Conservation (phyloP, 92 coral and sea anemone genomes). For the Zoanthus solanderi region DNA sequence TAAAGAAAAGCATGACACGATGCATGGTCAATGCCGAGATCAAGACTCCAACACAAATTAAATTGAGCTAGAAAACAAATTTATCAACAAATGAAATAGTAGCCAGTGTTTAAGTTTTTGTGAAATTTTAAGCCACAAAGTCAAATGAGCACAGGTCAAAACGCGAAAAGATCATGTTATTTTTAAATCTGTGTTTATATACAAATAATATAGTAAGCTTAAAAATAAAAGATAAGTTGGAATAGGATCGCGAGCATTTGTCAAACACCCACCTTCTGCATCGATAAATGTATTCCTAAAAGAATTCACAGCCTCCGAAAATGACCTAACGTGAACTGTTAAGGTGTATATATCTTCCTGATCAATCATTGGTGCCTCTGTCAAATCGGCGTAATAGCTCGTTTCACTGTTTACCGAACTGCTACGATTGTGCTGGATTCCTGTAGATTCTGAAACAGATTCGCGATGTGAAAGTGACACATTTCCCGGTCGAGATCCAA, state of each 20-base stretch:
- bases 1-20: neutral
- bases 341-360: constrained; percentile 95
- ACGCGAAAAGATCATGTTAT: neutral
- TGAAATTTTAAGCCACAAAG: neutral
- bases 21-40: too few relatives aligned
- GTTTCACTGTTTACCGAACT: constrained; percentile 90
- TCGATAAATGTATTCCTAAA: constrained; percentile 88
- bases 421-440: constrained; percentile 79
- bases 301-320: constrained; percentile 91
- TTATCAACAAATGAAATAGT: constrained; percentile 11
- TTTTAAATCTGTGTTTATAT: too few relatives aligned
- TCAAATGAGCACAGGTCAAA: constrained; percentile 11
- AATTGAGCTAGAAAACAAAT: neutral
- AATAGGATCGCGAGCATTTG: neutral
- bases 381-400: constrained; percentile 80
- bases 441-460: constrained; percentile 62
- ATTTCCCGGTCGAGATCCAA: constrained; percentile 47
- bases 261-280: constrained; percentile 71
- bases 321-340: constrained; percentile 88
- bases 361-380: constrained; percentile 93
- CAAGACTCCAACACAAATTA: neutral
- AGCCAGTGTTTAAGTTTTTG: neutral
- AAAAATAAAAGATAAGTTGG: neutral
- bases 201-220: constrained; percentile 2
- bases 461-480: constrained; percentile 68